phyloP scores from a whole-genome alignment of 1,140 invertebrate genomes.

The Zaprionus camerounensis region DNA sequence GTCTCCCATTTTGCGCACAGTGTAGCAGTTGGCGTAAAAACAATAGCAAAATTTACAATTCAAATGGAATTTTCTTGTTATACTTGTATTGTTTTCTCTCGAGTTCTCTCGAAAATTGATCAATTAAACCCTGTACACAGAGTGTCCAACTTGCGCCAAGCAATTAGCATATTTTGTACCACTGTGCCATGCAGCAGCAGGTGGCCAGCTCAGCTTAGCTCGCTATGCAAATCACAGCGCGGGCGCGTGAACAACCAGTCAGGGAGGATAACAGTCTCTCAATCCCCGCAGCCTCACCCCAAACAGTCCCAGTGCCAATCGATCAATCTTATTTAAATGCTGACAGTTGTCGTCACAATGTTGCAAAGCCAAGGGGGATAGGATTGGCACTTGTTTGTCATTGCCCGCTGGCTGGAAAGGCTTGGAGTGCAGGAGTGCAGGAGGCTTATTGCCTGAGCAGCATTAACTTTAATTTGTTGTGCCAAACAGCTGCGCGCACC shows the following conservation, averaged over 20 bases:
- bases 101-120: not conserved
- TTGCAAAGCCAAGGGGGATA: slow-evolving; percentile 35
- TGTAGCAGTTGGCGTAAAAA: slow-evolving; percentile 4
- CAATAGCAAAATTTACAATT: slow-evolving; percentile 9
- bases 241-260: slow-evolving; percentile 41
- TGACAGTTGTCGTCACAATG: slow-evolving; percentile 78
- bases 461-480: slow-evolving; percentile 79
- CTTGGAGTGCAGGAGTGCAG: slow-evolving; percentile 34
- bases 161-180: slow-evolving; percentile 12
- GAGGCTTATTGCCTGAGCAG: slow-evolving; percentile 68
- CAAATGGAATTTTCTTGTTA: slow-evolving; percentile 3
- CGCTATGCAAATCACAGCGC: slow-evolving; percentile 53
- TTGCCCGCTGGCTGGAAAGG: slow-evolving; percentile 58
- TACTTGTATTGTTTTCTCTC: not conserved
- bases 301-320: slow-evolving; percentile 59
- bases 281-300: slow-evolving; percentile 15
- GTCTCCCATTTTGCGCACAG: slow-evolving; percentile 21
- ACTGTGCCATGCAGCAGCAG: slow-evolving; percentile 19
- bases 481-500: slow-evolving; percentile 62
- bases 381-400: slow-evolving; percentile 49
- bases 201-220: slow-evolving; percentile 3
- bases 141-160: not conserved
- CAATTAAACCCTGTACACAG: not conserved
- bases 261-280: not conserved
- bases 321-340: slow-evolving; percentile 82